A percentile compares a stretch with the other conserved stretches of the same genome.
Evolutionary conservation across 92 coral and sea anemone species (phyloP).

Genomic region (Montipora capitata): DNA sequence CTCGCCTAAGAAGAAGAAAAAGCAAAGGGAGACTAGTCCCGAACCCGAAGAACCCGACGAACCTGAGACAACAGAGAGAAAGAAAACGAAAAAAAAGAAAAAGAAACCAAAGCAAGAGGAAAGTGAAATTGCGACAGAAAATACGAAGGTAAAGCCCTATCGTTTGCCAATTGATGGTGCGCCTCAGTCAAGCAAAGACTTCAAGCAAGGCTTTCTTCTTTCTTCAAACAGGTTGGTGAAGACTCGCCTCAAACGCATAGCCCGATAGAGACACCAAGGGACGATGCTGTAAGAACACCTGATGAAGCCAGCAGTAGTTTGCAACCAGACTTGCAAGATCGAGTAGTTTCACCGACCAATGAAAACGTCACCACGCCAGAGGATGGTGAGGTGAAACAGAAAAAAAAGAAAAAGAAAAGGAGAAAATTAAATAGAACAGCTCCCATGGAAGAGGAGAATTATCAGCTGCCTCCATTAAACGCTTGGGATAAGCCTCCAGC

Average conservation of each 20-base stretch:
- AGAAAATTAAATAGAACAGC: constrained; percentile 77
- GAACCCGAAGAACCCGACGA: constrained; percentile 7
- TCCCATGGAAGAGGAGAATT: constrained; percentile 73
- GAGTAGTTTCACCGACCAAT: neutral
- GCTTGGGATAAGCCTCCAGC: constrained; percentile 91
- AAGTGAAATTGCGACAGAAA: constrained; percentile 24
- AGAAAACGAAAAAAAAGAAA: constrained; percentile 81
- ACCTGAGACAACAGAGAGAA: constrained; percentile 63
- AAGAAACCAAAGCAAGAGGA: constrained; percentile 55
- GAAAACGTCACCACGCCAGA: constrained; percentile 47
- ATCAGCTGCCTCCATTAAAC: constrained; percentile 45
- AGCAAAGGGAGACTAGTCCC: constrained; percentile 45
- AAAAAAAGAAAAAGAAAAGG: constrained; percentile 89
- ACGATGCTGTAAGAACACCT: neutral
- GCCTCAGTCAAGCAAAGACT: too few species aligned
- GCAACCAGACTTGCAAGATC: constrained; percentile 6
- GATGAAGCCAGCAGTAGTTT: constrained; percentile 4
- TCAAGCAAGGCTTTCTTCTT: neutral
- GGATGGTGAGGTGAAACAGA: constrained; percentile 59
- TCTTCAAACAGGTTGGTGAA: constrained; percentile 1
- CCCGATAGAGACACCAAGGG: constrained; percentile 19
- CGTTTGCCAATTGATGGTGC: too few species aligned
- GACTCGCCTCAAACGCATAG: constrained; percentile 3
- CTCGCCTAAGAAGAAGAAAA: constrained; percentile 46
- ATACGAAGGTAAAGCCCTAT: constrained; percentile 1